Percentiles rank a stretch among this genome's conserved stretches.
Conservation (phyloP, 2,888 invertebrate species). For the Leptopterna dolabrata region DNA sequence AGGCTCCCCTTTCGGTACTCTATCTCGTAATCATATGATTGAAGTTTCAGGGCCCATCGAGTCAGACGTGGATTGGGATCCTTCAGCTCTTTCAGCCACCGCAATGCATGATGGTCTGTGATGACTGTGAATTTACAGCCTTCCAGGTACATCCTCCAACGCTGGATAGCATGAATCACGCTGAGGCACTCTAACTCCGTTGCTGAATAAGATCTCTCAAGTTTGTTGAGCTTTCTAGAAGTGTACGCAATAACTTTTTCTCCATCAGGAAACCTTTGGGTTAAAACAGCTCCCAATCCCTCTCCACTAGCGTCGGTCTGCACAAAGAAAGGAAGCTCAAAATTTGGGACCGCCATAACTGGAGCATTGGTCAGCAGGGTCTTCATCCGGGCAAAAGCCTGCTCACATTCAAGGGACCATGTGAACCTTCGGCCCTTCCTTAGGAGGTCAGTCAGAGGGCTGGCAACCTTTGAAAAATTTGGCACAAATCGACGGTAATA, state of each 20-base stretch:
- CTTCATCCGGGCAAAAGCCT: constrained; percentile 54
- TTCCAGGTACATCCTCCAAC: not conserved
- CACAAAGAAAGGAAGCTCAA: constrained; percentile 49
- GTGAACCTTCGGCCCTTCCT: not conserved
- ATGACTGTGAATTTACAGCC: constrained; percentile 18
- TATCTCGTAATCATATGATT: constrained; percentile 1
- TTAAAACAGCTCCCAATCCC: constrained; percentile 48
- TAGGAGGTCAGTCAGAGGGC: constrained; percentile 56
- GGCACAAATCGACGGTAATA: constrained; percentile 62
- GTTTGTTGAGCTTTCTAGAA: not conserved
- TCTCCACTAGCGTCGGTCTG: constrained; percentile 49
- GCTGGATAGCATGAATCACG: not conserved
- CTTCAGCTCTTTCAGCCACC: not conserved
- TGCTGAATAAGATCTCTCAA: not conserved
- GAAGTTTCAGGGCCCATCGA: constrained; percentile 19
- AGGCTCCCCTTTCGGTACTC: constrained; percentile 22
- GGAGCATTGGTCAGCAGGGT: constrained; percentile 46
- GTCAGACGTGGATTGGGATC: constrained; percentile 10
- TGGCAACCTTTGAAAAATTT: constrained; percentile 59
- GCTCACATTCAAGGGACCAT: not conserved
- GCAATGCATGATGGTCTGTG: not conserved
- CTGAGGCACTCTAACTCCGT: not conserved
- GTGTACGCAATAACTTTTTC: constrained; percentile 43
- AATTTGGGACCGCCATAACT: constrained; percentile 56
- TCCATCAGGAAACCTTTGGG: constrained; percentile 16